Evolutionary conservation across 1,140 invertebrate genomes (phyloP).

Genomic region (Ruditapes philippinarum): DNA sequence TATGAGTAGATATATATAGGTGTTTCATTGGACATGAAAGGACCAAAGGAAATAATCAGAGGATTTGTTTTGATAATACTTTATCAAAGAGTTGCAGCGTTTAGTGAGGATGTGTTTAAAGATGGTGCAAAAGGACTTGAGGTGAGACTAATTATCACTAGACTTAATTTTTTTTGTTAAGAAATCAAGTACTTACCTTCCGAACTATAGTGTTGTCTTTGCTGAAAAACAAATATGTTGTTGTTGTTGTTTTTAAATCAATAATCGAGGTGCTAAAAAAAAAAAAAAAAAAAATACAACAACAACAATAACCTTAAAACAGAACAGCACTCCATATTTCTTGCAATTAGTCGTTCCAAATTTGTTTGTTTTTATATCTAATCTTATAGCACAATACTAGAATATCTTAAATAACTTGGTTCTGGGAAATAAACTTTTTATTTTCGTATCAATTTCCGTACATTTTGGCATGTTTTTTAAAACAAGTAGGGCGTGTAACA

Average conservation of each 20-base stretch:
- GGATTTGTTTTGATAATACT: neutral
- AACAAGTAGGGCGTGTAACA: no score
- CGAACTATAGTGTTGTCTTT: neutral
- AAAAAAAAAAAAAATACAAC: neutral
- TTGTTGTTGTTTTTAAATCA: no score
- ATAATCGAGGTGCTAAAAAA: neutral
- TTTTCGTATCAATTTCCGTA: no score
- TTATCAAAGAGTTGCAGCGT: neutral
- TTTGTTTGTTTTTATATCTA: no score
- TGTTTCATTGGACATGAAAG: no score
- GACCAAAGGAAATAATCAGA: neutral
- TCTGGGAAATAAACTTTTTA: no score
- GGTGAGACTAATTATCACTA: no score
- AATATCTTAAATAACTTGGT: no score
- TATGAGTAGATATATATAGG: neutral
- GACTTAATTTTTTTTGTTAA: neutral
- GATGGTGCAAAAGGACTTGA: neutral
- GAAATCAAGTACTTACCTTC: neutral
- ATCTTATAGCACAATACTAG: no score
- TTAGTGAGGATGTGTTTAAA: neutral
- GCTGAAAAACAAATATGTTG: neutral
- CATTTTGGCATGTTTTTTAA: no score
- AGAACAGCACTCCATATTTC: no score
- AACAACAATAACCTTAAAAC: neutral
- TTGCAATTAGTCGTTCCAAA: no score